Conservation (phyloP, 1,140 invertebrate species). For the Heliconius nattereri region DNA sequence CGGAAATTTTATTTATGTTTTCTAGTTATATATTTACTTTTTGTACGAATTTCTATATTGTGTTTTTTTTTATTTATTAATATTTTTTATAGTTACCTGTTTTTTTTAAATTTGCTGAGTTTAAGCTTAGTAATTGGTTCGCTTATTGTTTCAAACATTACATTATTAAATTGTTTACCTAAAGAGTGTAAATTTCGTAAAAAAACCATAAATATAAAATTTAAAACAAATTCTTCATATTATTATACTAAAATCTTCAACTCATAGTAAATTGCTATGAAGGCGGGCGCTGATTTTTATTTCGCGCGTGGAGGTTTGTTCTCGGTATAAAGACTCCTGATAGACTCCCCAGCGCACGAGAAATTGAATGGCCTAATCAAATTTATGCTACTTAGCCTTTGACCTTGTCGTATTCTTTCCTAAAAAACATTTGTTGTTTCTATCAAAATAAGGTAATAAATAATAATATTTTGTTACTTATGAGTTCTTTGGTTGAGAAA, state of each 20-base stretch:
- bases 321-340: constrained; percentile 21
- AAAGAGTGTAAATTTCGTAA: no score
- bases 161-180: no score
- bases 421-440: constrained; percentile 11
- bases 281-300: constrained; percentile 26
- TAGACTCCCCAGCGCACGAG: constrained; percentile 21
- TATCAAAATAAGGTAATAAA: constrained; percentile 12
- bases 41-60: not conserved
- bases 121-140: no score
- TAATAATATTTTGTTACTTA: not conserved
- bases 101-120: no score
- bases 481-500: not conserved
- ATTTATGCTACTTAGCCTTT: constrained; percentile 21
- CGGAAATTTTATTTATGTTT: not conserved
- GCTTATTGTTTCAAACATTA: no score
- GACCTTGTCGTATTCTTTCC: not conserved
- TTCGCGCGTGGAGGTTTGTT: constrained; percentile 20
- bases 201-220: not conserved
- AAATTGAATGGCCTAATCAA: constrained; percentile 37
- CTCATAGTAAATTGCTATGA: constrained; percentile 10
- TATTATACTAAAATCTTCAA: not conserved
- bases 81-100: no score
- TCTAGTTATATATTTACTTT: not conserved
- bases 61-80: no score
- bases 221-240: not conserved